A percentile compares a stretch with the other conserved stretches of the same genome.
These are phyloP conservation scores for Notamacropus eugenii DNA, from an alignment of 2,797 vertebrate species.

Conservation along the genomic window DNA sequence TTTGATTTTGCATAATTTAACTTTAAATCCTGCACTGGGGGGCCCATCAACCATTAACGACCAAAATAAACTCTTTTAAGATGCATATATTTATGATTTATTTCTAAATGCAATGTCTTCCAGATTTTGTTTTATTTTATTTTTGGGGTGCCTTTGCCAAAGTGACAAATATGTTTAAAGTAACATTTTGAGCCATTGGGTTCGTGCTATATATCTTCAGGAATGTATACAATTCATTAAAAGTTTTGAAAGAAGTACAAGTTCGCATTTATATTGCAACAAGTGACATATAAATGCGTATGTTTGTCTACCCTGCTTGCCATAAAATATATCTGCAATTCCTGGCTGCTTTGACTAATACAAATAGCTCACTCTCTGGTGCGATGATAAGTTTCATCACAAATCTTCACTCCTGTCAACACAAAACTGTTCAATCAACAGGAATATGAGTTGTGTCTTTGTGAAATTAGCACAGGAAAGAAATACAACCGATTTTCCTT, in stretches of 20 bases:
- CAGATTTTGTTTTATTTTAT: slow-evolving; percentile 64
- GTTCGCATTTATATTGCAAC: slow-evolving; percentile 83
- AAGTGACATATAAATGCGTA: slow-evolving; percentile 80
- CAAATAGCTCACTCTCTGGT: slow-evolving; percentile 35
- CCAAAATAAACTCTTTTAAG: slow-evolving; percentile 89
- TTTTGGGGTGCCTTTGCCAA: slow-evolving; percentile 84
- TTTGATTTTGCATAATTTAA: slow-evolving; percentile 96
- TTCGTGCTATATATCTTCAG: slow-evolving; percentile 86
- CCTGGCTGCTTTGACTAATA: slow-evolving; percentile 36
- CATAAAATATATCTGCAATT: slow-evolving; percentile 63
- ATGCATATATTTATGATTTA: slow-evolving; percentile 89
- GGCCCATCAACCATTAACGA: slow-evolving; percentile 87
- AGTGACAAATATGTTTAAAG: slow-evolving; percentile 89
- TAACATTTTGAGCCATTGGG: slow-evolving; percentile 83
- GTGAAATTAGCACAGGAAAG: slow-evolving; percentile 77
- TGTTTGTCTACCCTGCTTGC: slow-evolving; percentile 71
- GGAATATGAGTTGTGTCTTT: slow-evolving; percentile 74
- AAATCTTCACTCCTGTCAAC: slow-evolving; percentile 78
- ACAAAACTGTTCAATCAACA: slow-evolving; percentile 76
- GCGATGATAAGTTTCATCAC: slow-evolving; percentile 68
- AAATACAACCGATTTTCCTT: slow-evolving; percentile 46
- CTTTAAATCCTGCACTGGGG: slow-evolving; percentile 89
- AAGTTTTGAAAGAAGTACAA: slow-evolving; percentile 87
- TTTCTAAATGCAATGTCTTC: slow-evolving; percentile 80
- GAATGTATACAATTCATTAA: slow-evolving; percentile 85